Base-by-base conservation (phyloP, 2,113 vertebrate genomes). In the Symphodus melops region DNA sequence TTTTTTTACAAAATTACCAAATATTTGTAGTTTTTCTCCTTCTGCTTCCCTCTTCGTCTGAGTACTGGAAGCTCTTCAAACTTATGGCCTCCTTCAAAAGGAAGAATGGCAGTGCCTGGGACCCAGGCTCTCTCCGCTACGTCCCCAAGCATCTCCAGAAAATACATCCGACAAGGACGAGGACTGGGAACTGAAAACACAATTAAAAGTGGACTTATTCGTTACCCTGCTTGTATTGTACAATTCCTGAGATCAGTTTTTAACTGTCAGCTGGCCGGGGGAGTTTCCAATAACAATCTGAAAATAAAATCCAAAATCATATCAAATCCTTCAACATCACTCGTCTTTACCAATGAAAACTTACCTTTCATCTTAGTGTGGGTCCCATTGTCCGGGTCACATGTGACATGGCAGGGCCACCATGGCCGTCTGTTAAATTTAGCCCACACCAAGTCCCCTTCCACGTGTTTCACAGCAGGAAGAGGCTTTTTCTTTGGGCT, bases 351-450 rank as follows among this genome's bases (percentile, higher is more conserved):
- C 8, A 56, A n/a, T 42, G 16, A 39, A 66, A 55, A 8, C 72
- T 81, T 93, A 99, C 98, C 96, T 96, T 98, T 99, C 95, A 97
- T 98, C 91, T 96, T 97, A 80, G 96, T 96, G 93, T 97, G 95
- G 49, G 83, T 93, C 48, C 96, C 95, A 77, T 94, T 93, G 72
- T 94, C 83, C 0, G 95, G 95, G 91, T 97, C 96, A 72, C 91
- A 93, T 89, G 93, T 95, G 86, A 99, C 76, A 75, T 93, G 95
- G 93, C 97, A 97, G 68, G 97, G 97, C 98, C 98, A 99, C 98
- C 98, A 99, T 9, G 98, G 97, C 61, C 97, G 94, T 79, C 96
- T 95, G 93, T 96, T 98, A 92, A 98, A 97, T 91, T 99, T 99
- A 84, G 97, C 97, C 98, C 98, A 99, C 81, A 99, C 97, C 77